Evolutionary conservation across 53 echinoderm and acorn worm species (phyloP), one percentile per base, ranked within the genome.

Genomic region (Arbacia lixula): DNA sequence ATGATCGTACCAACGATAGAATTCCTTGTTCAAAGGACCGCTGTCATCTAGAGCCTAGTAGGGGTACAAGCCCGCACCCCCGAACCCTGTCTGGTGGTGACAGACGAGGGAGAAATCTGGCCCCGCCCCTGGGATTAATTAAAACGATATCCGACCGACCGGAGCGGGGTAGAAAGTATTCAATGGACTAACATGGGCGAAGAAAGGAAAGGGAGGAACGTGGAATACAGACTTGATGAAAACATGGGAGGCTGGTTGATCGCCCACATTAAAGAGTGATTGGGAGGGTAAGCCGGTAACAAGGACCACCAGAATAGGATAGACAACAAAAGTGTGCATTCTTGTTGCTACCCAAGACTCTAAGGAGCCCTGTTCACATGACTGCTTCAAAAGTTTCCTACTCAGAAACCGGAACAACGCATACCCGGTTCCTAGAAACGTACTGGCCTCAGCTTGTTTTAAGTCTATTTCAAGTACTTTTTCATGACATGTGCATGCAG

Each of bases 111-210:
- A 24, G 66, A 36, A 66, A 20, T 38, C 66, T 36, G 66, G n/a
- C 66, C 66, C 66, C 66, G 66, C 66, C 66, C 66, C 12, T 31
- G 66, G 66, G 66, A 66, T 66, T 66, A 36, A 66, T 66, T 66
- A 66, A 66, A 66, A 66, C 38, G 36, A n/a, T 35, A 66, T 66
- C 66, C 38, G 66, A 22, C 36, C 38, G 66, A 66, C n/a, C n/a
- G n/a, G n/a, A n/a, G n/a, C n/a, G n/a, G n/a, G n/a, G n/a, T n/a
- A n/a, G n/a, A n/a, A n/a, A n/a, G n/a, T n/a, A n/a, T n/a, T n/a
- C n/a, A 66, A 66, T 66, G 21, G 38, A 66, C 33, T 38, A 66
- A 38, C 9, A 12, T 38, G 21, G 38, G 36, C 36, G 28, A 66
- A 22, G 66, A 66, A 66, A 66, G 38, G 36, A 66, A 36, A 66